These are phyloP conservation scores for Cylas formicarius DNA, from an alignment of 1,140 invertebrate genomes.

Conservation along the genomic window DNA sequence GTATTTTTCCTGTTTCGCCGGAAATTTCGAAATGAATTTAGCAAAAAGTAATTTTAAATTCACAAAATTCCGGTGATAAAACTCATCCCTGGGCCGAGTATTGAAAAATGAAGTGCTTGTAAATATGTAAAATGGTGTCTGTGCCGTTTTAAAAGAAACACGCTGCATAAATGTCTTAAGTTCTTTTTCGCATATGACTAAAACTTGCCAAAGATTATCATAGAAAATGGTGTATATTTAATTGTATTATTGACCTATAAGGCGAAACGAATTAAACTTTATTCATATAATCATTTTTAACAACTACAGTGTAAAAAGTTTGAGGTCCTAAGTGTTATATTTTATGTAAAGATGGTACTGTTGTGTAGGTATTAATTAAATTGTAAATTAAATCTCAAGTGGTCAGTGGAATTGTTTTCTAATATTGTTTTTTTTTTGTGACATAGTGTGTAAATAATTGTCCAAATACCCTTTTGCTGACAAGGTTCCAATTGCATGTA, in stretches of 20 bases:
- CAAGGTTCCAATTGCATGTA: no score
- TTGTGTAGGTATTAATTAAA: conserved; percentile 2
- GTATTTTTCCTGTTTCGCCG: no score
- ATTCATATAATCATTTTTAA: background rate
- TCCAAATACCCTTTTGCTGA: no score
- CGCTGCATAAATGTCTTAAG: no score
- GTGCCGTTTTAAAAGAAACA: no score
- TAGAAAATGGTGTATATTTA: background rate
- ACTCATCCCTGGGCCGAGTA: no score
- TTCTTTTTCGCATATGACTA: no score
- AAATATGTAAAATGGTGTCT: no score
- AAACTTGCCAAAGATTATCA: background rate
- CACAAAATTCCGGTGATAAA: no score
- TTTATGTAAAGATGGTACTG: conserved; percentile 5
- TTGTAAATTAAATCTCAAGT: conserved; percentile 2
- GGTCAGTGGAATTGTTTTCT: conserved; percentile 5
- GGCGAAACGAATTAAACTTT: background rate
- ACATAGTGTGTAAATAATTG: conserved; percentile 4
- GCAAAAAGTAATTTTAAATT: no score
- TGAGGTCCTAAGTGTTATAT: background rate
- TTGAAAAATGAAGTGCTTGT: no score
- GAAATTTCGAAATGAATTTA: no score
- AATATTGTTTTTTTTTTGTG: conserved; percentile 1
- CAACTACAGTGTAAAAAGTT: background rate
- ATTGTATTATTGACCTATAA: background rate